Conservation (phyloP, 2,113 vertebrate genomes). For the Perca flavescens region DNA sequence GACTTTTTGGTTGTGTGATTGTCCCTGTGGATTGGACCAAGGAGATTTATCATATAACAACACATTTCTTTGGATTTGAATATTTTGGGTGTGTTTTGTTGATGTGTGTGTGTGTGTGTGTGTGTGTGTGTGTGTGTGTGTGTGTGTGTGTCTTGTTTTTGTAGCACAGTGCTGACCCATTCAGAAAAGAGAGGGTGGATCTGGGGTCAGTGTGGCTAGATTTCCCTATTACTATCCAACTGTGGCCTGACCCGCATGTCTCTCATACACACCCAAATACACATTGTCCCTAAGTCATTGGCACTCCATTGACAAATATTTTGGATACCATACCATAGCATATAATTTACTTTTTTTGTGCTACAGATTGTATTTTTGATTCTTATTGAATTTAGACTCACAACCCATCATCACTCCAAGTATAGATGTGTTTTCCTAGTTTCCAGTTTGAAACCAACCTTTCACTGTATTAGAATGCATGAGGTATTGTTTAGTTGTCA, state of each 20-base stretch:
- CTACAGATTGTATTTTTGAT: background rate
- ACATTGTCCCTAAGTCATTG: conserved; percentile 6
- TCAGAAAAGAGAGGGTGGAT: conserved; percentile 37
- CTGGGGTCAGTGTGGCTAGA: conserved; percentile 28
- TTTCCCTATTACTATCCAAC: conserved; percentile 39
- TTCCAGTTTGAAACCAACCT: conserved; percentile 1
- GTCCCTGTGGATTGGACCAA: conserved; percentile 28
- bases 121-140: background rate
- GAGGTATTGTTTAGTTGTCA: background rate
- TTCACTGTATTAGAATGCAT: background rate
- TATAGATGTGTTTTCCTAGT: background rate
- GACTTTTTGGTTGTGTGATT: conserved; percentile 35
- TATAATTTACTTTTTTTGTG: background rate
- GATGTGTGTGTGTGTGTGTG: conserved; percentile 20
- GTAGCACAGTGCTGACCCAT: conserved; percentile 36
- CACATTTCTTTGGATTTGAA: conserved; percentile 9
- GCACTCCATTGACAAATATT: conserved; percentile 16
- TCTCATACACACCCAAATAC: background rate
- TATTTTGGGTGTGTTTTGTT: conserved; percentile 19
- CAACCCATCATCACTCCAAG: background rate
- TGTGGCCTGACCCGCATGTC: conserved; percentile 48
- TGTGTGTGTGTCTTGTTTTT: conserved; percentile 23
- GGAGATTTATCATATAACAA: conserved; percentile 25
- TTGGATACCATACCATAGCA: background rate
- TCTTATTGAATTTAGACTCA: background rate